phyloP scores from a whole-genome alignment of 2,888 invertebrate species.

The Acleris literana region DNA sequence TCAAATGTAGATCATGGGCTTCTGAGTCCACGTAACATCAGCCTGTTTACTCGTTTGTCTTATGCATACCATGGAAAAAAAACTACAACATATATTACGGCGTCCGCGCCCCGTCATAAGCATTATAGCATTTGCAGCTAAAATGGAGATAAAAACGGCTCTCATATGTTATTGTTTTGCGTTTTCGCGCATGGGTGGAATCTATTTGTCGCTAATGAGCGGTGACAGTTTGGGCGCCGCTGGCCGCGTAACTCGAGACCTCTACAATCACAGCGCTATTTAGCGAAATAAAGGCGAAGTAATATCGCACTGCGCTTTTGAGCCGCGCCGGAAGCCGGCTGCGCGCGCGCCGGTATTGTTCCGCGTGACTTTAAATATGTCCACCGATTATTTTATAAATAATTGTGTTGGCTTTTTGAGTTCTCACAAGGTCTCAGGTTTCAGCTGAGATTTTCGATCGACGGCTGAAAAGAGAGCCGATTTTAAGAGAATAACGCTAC shows the following conservation, averaged over 20 bases:
- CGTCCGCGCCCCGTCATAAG: no score
- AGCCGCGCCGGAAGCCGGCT: constrained; percentile 48
- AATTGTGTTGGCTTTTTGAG: constrained; percentile 30
- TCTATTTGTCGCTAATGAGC: not conserved
- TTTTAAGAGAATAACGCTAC: no score
- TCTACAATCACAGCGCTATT: constrained; percentile 47
- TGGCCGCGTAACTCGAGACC: constrained; percentile 59
- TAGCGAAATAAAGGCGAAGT: constrained; percentile 28
- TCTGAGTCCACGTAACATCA: no score
- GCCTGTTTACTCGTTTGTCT: no score
- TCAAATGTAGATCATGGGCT: no score
- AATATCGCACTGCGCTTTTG: constrained; percentile 77
- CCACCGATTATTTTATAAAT: constrained; percentile 27
- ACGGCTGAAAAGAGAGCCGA: no score
- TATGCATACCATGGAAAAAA: no score
- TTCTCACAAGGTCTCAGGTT: constrained; percentile 39
- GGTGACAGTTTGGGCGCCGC: constrained; percentile 16
- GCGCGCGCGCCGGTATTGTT: constrained; percentile 59
- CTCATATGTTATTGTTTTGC: no score
- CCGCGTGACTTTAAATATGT: constrained; percentile 44
- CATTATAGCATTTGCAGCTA: no score
- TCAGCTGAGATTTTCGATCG: no score
- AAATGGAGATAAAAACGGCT: no score
- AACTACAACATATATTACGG: no score
- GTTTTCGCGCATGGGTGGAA: not conserved